Base-by-base conservation (phyloP, 2,113 vertebrate genomes). In the Cepphus grylle region DNA sequence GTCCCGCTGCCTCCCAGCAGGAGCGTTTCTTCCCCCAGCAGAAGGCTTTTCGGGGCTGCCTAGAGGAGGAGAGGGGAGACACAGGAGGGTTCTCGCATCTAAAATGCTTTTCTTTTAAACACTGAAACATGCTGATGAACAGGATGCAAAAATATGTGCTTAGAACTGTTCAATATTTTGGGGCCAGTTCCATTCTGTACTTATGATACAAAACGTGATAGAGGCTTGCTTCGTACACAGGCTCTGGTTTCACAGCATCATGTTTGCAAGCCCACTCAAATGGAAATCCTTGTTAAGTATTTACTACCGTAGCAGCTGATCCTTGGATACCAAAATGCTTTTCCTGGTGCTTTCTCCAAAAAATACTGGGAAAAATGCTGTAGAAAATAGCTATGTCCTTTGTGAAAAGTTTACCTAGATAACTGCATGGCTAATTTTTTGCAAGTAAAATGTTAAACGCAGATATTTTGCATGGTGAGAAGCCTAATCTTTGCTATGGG, bases 261-360 rank as follows among this genome's bases (percentile, higher is more conserved):
- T 74, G 61, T 91, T 94, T 89, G 71, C 85, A 74, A 95, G 63
- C 58, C 43, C 78, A 70, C 56, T 94, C 56, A 87, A 45, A 88
- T 72, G 43, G 77, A 93, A 95, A 71, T 47, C 42, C 82, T 86
- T 74, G 29, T 94, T 95, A 97, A 95, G 94, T 93, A 95, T 92
- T 94, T 94, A 93, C 70, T 80, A 50, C 50, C 32, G 42, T 42
- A 81, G 49, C 4, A 4, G 23, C 32, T 95, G 91, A 36, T 93
- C 53, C 30, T 53, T 82, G 69, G 67, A 83, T 82, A 79, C 23
- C 50, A 77, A 62, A 73, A 77, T 1, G 1, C 27, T 91, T 93
- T 92, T 80, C 29, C 32, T 92, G 14, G 34, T 69, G 17, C 74
- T 78, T 92, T 81, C 30, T 17, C 34, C 29, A 77, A 61, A 66